Conservation (phyloP, 2,888 invertebrate species). For the Drosophila helvetica region DNA sequence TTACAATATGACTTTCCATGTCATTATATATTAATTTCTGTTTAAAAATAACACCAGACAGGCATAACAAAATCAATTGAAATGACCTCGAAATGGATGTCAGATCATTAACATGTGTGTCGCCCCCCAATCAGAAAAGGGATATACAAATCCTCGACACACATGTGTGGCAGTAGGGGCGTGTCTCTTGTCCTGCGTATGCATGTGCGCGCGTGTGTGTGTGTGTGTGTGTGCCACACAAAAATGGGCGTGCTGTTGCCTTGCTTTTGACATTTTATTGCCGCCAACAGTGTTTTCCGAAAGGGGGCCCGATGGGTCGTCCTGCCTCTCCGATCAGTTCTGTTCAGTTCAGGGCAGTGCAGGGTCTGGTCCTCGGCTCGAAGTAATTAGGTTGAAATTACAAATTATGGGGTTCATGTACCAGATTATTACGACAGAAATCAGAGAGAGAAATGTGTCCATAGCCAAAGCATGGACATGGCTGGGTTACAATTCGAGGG, state of each 20-base stretch:
- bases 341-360: neutral
- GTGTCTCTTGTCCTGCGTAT: constrained; percentile 45
- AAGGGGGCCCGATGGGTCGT: no score
- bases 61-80: constrained; percentile 56
- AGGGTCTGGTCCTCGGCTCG: constrained; percentile 14
- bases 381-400: constrained; percentile 81
- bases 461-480: constrained; percentile 60
- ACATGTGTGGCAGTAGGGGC: constrained; percentile 42
- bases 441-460: constrained; percentile 55
- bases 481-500: constrained; percentile 27
- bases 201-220: neutral
- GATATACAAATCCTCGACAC: constrained; percentile 32
- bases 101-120: constrained; percentile 71
- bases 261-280: constrained; percentile 75
- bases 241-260: constrained; percentile 73
- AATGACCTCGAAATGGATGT: constrained; percentile 65
- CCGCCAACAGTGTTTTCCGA: constrained; percentile 65
- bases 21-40: neutral
- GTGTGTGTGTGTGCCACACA: constrained; percentile 16
- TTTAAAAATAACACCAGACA: neutral
- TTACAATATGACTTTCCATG: neutral
- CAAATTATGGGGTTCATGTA: constrained; percentile 79
- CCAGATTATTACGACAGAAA: constrained; percentile 76
- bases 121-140: constrained; percentile 42
- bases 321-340: constrained; percentile 7